Percentiles rank a stretch among this genome's conserved stretches.
Conservation (phyloP, 2,888 invertebrate genomes). For the Osmoderma eremita region DNA sequence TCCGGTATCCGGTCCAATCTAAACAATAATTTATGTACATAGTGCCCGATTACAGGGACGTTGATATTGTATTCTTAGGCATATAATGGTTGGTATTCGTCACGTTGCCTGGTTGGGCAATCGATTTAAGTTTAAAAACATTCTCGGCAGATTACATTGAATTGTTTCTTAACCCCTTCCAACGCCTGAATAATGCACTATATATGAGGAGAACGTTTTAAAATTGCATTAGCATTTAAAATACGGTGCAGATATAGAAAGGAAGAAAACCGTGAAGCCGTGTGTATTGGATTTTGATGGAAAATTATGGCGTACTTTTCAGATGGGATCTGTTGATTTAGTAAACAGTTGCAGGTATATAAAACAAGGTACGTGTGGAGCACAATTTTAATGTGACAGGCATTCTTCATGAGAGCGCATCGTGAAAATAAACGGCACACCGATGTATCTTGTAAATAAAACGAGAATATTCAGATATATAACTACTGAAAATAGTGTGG, state of each 20-base stretch:
- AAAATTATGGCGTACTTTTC: conserved; percentile 26
- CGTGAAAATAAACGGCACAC: too few species aligned
- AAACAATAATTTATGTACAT: conserved; percentile 16
- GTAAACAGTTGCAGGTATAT: conserved; percentile 18
- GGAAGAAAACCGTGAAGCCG: background rate
- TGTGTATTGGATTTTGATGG: conserved; percentile 32
- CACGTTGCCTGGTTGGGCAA: conserved; percentile 9
- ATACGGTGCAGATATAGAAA: conserved; percentile 19
- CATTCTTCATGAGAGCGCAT: too few species aligned
- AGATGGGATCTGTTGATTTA: conserved; percentile 8
- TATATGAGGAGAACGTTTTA: conserved; percentile 30
- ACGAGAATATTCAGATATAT: too few species aligned
- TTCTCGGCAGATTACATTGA: conserved; percentile 15
- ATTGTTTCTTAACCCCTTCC: conserved; percentile 28
- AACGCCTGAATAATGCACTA: conserved; percentile 14
- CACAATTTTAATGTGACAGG: conserved; percentile 10
- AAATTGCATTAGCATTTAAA: conserved; percentile 38
- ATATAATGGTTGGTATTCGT: conserved; percentile 22
- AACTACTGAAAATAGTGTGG: too few species aligned
- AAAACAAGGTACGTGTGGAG: background rate
- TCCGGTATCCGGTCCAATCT: background rate
- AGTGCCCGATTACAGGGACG: conserved; percentile 11
- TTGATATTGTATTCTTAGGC: conserved; percentile 27
- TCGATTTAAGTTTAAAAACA: conserved; percentile 12
- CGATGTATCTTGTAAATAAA: too few species aligned